Evolutionary conservation across 2,113 vertebrate genomes (phyloP).

Genomic region (Dasyurus viverrinus): DNA sequence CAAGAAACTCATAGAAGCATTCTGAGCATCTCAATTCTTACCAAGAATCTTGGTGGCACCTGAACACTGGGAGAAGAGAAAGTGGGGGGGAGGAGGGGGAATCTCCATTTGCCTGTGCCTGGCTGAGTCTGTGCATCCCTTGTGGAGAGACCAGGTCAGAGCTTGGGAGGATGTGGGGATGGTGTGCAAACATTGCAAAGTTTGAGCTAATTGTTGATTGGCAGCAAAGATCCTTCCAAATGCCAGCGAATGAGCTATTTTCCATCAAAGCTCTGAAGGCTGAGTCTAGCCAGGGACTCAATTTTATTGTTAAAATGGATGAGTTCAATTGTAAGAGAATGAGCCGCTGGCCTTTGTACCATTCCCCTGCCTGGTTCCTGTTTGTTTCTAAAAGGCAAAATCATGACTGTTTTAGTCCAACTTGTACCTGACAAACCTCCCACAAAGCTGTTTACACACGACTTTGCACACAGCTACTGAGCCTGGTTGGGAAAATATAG

Average conservation of each 20-base stretch:
- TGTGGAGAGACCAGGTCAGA: neutral
- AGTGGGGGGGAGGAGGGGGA: neutral
- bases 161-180: neutral
- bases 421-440: constrained; percentile 16
- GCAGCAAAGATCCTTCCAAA: neutral
- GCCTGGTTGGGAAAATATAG: constrained; percentile 10
- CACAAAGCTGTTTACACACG: neutral
- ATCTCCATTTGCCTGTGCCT: neutral
- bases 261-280: constrained; percentile 11
- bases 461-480: constrained; percentile 1
- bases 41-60: neutral
- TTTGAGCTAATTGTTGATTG: neutral
- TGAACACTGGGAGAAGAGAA: neutral
- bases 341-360: neutral
- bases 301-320: constrained; percentile 57
- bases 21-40: neutral
- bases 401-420: neutral
- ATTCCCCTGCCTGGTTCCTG: constrained; percentile 5
- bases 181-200: neutral
- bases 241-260: constrained; percentile 39
- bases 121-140: neutral
- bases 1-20: neutral
- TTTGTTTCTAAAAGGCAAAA: constrained; percentile 37
- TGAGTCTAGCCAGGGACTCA: constrained; percentile 2
- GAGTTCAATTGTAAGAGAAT: constrained; percentile 53